Percentiles rank a stretch among this genome's conserved stretches.
Evolutionary conservation across 2,888 invertebrate genomes (phyloP).

Genomic region (Drosophila incognita): DNA sequence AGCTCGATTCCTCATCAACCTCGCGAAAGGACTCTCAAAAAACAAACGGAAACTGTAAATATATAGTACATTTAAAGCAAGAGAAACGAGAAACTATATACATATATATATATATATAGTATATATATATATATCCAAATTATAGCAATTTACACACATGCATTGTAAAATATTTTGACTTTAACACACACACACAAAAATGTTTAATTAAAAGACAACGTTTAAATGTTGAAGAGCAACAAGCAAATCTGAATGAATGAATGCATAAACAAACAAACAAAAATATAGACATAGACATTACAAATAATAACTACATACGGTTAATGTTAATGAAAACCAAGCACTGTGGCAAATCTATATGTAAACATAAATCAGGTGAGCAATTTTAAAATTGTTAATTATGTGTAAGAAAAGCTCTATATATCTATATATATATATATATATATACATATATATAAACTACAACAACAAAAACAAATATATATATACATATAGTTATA

Average conservation of each 20-base stretch:
- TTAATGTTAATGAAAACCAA: constrained; percentile 50
- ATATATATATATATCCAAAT: constrained; percentile 30
- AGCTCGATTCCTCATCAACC: constrained; percentile 34
- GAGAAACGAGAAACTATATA: constrained; percentile 32
- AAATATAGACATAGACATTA: constrained; percentile 28
- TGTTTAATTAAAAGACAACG: constrained; percentile 71
- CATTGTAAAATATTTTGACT: constrained; percentile 53
- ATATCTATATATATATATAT: constrained; percentile 31
- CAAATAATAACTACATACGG: constrained; percentile 32
- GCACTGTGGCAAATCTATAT: constrained; percentile 70
- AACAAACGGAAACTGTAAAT: constrained; percentile 54
- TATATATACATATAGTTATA: constrained; percentile 26
- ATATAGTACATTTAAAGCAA: constrained; percentile 40
- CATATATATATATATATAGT: constrained; percentile 13
- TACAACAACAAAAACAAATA: constrained; percentile 5
- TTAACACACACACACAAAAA: constrained; percentile 31
- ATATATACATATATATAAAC: constrained; percentile 3
- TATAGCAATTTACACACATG: constrained; percentile 44
- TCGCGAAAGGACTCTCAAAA: constrained; percentile 41
- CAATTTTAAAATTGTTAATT: constrained; percentile 80
- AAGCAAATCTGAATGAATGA: constrained; percentile 27
- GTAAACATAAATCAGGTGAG: constrained; percentile 77
- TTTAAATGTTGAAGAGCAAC: constrained; percentile 52
- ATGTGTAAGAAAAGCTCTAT: constrained; percentile 72
- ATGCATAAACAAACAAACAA: constrained; percentile 7